Evolutionary conservation across 2,113 vertebrate genomes (phyloP).

Genomic region (Notothenia rossii): DNA sequence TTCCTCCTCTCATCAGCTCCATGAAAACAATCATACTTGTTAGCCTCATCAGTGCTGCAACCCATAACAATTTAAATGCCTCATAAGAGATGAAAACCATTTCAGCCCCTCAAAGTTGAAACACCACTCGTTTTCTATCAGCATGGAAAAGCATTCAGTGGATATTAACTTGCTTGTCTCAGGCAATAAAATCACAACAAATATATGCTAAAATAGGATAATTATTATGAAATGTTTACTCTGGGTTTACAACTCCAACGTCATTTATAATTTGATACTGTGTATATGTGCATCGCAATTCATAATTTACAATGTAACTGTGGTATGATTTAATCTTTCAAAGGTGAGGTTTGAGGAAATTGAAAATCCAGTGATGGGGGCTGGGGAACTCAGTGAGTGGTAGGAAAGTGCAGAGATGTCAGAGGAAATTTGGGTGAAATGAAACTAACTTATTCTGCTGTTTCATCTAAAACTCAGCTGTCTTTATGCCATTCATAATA

Average conservation of each 20-base stretch:
- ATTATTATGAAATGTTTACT: background rate
- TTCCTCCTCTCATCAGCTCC: constrained; percentile 3
- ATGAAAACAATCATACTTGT: background rate
- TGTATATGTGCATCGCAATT: background rate
- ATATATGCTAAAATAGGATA: constrained; percentile 17
- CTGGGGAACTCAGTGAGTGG: background rate
- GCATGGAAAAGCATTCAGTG: background rate
- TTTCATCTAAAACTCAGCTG: background rate
- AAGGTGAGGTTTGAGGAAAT: constrained; percentile 16
- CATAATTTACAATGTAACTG: constrained; percentile 3
- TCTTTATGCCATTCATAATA: background rate
- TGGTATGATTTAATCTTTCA: constrained; percentile 24
- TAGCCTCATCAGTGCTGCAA: background rate
- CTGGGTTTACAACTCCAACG: background rate
- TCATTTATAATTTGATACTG: background rate
- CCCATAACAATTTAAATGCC: background rate
- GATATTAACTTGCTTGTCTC: constrained; percentile 3
- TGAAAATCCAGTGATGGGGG: constrained; percentile 31
- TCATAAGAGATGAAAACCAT: constrained; percentile 18
- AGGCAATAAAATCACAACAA: constrained; percentile 20
- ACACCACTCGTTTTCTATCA: background rate
- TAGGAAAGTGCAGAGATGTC: background rate
- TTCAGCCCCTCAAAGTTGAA: background rate
- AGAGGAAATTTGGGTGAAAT: constrained; percentile 13
- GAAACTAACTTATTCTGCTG: background rate